Evolutionary conservation across 2,113 vertebrate genomes (phyloP).

Genomic region (Micromys minutus): DNA sequence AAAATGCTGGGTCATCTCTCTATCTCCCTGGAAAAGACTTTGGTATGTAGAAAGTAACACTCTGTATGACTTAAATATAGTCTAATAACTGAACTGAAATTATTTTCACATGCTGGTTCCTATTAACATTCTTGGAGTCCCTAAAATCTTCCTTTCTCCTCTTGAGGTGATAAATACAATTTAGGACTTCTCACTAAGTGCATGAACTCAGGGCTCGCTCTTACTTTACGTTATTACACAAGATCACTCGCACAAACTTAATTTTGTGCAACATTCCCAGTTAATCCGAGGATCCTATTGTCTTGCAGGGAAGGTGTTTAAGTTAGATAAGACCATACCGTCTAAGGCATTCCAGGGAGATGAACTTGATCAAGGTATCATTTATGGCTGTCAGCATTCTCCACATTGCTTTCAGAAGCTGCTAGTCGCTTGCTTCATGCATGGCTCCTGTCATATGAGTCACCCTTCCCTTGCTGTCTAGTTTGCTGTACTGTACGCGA

Average conservation of each 20-base stretch:
- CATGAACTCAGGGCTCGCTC: neutral
- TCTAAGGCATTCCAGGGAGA: neutral
- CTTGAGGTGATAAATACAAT: neutral
- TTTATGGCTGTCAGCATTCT: neutral
- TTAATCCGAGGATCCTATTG: neutral
- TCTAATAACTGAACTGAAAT: neutral
- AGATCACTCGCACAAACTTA: neutral
- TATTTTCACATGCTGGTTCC: neutral
- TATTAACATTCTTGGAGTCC: neutral
- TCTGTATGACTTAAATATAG: neutral
- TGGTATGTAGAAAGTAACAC: neutral
- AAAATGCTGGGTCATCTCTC: neutral
- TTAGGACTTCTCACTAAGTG: neutral
- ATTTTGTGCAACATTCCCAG: constrained; percentile 8
- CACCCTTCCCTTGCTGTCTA: neutral
- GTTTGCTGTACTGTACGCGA: neutral
- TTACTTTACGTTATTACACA: neutral
- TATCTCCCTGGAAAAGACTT: neutral
- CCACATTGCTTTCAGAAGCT: neutral
- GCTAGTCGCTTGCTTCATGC: neutral
- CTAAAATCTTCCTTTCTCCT: neutral
- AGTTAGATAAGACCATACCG: neutral
- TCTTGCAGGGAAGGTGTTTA: neutral
- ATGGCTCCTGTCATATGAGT: neutral
- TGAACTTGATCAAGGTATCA: neutral